These are phyloP conservation scores for Belgica antarctica DNA, from an alignment of 2,888 invertebrate genomes.

Conservation along the genomic window DNA sequence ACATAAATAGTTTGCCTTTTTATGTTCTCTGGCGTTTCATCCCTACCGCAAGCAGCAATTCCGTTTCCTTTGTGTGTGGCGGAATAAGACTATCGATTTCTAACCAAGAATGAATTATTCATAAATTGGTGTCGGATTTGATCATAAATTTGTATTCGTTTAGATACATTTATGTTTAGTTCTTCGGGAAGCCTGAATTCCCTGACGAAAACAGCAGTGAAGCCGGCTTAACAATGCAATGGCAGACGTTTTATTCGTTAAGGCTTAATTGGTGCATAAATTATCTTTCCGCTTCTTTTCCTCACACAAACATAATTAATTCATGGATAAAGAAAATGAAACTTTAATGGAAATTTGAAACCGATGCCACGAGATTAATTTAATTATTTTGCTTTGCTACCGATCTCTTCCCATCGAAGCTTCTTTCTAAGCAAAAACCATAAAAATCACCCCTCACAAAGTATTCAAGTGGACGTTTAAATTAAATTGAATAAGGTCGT, in stretches of 20 bases:
- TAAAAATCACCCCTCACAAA: not conserved
- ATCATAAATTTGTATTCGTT: constrained; percentile 24
- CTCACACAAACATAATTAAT: not conserved
- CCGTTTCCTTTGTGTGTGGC: not conserved
- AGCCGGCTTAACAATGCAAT: constrained; percentile 17
- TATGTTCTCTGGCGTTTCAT: not conserved
- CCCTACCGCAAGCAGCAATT: not conserved
- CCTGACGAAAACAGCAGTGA: not conserved
- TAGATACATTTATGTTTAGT: not conserved
- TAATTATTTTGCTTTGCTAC: not conserved
- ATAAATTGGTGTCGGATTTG: constrained; percentile 16
- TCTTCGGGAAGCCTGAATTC: not conserved
- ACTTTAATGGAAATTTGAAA: constrained; percentile 13
- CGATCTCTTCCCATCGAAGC: not conserved
- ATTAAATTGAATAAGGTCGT: not conserved
- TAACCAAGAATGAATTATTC: constrained; percentile 1
- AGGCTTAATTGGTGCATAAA: constrained; percentile 23
- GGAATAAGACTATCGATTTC: constrained; percentile 10
- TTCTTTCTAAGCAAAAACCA: not conserved
- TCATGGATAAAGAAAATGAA: not conserved
- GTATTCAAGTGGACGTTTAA: constrained; percentile 24
- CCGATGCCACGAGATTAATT: constrained; percentile 12
- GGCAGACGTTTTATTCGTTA: not conserved
- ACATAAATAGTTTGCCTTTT: not conserved
- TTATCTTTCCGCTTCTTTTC: not conserved